phyloP scores from a whole-genome alignment of 2,888 invertebrate species.

The Germaria angustata region DNA sequence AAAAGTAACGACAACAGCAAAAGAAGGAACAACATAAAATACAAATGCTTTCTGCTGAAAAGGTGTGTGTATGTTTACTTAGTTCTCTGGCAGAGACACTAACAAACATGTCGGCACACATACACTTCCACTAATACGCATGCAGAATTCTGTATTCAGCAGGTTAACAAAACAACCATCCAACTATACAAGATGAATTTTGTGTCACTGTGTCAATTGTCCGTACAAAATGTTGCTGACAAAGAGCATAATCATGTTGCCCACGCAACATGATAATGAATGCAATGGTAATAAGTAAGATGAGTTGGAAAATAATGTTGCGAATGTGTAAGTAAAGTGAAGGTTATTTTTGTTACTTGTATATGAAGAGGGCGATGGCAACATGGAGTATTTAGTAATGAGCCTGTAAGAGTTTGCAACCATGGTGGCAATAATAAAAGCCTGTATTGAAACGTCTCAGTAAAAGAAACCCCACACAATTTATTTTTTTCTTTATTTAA shows the following conservation, averaged over 20 bases:
- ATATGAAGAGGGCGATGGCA: no score
- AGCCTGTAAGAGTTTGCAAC: background rate
- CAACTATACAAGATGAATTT: slow-evolving; percentile 54
- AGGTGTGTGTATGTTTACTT: slow-evolving; percentile 70
- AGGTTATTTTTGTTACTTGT: slow-evolving; percentile 1
- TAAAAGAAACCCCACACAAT: slow-evolving; percentile 23
- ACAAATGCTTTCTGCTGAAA: slow-evolving; percentile 59
- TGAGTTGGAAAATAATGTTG: slow-evolving; percentile 18
- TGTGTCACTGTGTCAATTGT: slow-evolving; percentile 71
- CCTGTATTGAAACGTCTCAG: slow-evolving; percentile 32
- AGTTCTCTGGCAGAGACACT: slow-evolving; percentile 57
- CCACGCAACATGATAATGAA: slow-evolving; percentile 32
- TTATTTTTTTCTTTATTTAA: background rate
- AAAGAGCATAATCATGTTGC: no score
- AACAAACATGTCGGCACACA: slow-evolving; percentile 27
- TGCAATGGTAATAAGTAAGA: background rate
- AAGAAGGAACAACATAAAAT: background rate
- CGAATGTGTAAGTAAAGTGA: slow-evolving; percentile 1
- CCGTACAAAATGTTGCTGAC: slow-evolving; percentile 37
- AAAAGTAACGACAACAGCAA: background rate
- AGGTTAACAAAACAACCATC: slow-evolving; percentile 13
- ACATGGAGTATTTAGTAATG: background rate
- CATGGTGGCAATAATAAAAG: background rate
- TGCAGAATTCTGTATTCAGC: slow-evolving; percentile 58
- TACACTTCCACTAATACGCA: background rate